Base-by-base conservation (phyloP, 2,888 invertebrate genomes). In the Stramonita haemastoma region DNA sequence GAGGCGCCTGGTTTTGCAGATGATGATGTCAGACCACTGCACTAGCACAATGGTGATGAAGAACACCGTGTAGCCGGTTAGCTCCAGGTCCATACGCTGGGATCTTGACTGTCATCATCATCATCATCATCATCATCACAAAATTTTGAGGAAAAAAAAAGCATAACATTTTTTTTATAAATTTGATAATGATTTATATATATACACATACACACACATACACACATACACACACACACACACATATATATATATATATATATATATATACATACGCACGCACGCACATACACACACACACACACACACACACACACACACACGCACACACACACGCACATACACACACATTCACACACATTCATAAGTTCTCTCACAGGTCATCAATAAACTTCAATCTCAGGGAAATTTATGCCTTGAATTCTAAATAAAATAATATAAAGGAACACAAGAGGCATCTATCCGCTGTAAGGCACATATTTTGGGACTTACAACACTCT, bases 61-160 rank as follows among this genome's bases (percentile, higher is more conserved):
- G 98, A 99, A 99, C 93, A 99, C 98, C 93, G 99, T 99, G 97
- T 99, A 99, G 97, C 99, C 99, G 91, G 99, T 99, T 96, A 98
- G 99, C 96, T 99, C 99, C 95, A 99, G 97, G 92, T 98, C 98
- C 96, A 99, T 99, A 96, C 99, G 98, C 97, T 99, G 98, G 95
- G 98, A 97, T 97, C 98, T 99, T 29, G 99, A 99, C 99, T 99
- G 96, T 17, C 93, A 92, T 13, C n/a, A 46, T 8, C 46, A 46
- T 8, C 46, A 46, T 8, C 46, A 46, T 8, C 46, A 46, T 46
- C 46, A 46, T 8, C 46, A 46, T 8, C 46, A 46, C 17, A 2
- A 66, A 60, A 60, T 60, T 11, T 60, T 66, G 34, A 60, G 22
- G 15, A 90, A 15, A 81, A 77, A 36, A 34, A 36, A 11, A 0